A percentile compares a stretch with the other conserved stretches of the same genome.
Conservation (phyloP, 2,797 vertebrate genomes). For the Acridotheres tristis region DNA sequence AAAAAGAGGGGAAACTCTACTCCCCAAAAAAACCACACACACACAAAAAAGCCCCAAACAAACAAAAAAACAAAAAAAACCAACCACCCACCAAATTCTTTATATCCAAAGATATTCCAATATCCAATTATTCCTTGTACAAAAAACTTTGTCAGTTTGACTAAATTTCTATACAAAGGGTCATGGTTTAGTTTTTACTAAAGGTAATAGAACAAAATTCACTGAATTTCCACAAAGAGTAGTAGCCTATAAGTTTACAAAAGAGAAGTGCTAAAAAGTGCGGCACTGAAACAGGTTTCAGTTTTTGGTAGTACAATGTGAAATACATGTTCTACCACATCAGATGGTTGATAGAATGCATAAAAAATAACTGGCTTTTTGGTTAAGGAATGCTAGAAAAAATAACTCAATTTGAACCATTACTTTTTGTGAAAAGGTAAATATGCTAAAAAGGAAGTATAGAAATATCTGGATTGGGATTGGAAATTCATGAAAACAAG, state of each 20-base stretch:
- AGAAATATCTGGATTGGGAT: background rate
- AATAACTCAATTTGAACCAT: rapidly evolving
- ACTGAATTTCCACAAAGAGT: background rate
- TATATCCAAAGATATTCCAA: background rate
- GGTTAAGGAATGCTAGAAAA: background rate
- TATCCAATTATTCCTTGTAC: background rate
- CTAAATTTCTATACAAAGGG: background rate
- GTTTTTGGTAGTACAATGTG: background rate
- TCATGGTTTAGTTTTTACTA: background rate
- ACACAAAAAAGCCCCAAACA: no score
- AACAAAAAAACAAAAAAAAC: background rate
- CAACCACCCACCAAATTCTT: rapidly evolving
- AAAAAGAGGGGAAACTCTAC: no score
- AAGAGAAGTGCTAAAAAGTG: background rate
- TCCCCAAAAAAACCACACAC: no score
- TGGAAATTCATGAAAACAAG: background rate
- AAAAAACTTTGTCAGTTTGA: background rate
- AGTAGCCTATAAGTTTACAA: background rate
- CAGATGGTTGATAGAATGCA: background rate
- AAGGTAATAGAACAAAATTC: background rate
- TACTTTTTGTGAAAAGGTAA: background rate
- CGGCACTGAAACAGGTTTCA: background rate
- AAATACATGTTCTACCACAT: background rate
- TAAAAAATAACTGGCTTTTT: background rate
- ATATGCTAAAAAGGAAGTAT: background rate